These are phyloP conservation scores for Podocnemis expansa DNA, from an alignment of 2,113 vertebrate genomes.

Conservation along the genomic window DNA sequence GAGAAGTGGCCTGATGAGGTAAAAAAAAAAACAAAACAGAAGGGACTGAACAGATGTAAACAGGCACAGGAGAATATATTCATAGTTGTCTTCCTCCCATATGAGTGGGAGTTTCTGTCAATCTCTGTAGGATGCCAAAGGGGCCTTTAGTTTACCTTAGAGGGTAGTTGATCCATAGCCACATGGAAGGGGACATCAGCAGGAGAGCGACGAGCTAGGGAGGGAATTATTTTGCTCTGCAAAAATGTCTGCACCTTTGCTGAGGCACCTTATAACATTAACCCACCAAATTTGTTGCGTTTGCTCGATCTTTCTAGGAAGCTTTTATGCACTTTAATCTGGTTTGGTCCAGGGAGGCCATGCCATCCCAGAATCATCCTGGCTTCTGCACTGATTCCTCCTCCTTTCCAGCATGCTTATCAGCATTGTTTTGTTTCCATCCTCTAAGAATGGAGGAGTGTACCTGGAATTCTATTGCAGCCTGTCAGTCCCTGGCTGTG, in stretches of 20 bases:
- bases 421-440: background rate
- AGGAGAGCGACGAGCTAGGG: background rate
- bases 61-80: background rate
- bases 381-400: background rate
- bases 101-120: background rate
- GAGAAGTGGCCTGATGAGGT: background rate
- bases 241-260: background rate
- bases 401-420: background rate
- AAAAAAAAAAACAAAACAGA: background rate
- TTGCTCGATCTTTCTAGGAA: background rate
- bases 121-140: background rate
- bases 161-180: background rate
- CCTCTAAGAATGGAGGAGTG: background rate
- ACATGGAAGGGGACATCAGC: background rate
- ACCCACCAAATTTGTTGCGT: too few relatives aligned
- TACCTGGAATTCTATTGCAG: background rate
- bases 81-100: background rate
- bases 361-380: background rate
- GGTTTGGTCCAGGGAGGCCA: background rate
- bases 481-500: background rate
- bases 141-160: background rate
- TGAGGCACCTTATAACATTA: background rate
- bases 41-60: background rate
- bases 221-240: background rate
- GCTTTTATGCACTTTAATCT: background rate